Percentiles rank a stretch among this genome's conserved stretches.
Evolutionary conservation across 2,888 invertebrate species (phyloP).

Genomic region (Lasioglossum zephyrum): DNA sequence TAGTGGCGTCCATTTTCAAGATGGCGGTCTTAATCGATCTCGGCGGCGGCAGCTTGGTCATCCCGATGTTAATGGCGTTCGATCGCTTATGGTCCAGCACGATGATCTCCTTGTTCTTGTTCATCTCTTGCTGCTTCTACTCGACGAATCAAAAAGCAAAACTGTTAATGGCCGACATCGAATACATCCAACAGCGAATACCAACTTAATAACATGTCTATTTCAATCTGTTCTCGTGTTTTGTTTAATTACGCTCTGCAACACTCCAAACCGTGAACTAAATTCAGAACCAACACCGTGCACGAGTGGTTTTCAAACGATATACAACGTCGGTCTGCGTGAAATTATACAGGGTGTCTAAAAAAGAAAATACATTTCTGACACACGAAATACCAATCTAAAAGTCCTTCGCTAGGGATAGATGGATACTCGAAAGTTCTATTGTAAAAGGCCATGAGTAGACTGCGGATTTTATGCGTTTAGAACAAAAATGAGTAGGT

Average conservation of each 20-base stretch:
- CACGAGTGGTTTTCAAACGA: conserved; percentile 35
- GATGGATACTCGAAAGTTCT: not conserved
- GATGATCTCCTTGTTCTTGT: conserved; percentile 95
- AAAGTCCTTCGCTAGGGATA: not conserved
- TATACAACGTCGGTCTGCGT: conserved; percentile 3
- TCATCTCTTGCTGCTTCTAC: conserved; percentile 93
- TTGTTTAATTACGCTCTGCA: not conserved
- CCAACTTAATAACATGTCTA: not conserved
- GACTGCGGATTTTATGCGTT: no score
- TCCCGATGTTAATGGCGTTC: conserved; percentile 99
- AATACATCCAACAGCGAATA: no score
- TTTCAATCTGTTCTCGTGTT: not conserved
- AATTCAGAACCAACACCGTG: conserved; percentile 41
- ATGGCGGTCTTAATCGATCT: conserved; percentile 99
- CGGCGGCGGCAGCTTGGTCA: conserved; percentile 99
- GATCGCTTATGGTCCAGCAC: conserved; percentile 98
- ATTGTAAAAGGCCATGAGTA: no score
- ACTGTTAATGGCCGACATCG: not conserved
- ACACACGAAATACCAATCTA: not conserved
- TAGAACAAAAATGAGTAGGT: no score
- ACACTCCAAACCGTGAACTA: conserved; percentile 43
- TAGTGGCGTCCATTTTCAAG: conserved; percentile 99
- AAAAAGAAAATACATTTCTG: not conserved
- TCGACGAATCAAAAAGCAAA: conserved; percentile 48
- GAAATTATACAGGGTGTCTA: conserved; percentile 13